Evolutionary conservation across 2,888 invertebrate genomes (phyloP), one percentile per base, ranked within the genome.

Genomic region (Nemurella pictetii): DNA sequence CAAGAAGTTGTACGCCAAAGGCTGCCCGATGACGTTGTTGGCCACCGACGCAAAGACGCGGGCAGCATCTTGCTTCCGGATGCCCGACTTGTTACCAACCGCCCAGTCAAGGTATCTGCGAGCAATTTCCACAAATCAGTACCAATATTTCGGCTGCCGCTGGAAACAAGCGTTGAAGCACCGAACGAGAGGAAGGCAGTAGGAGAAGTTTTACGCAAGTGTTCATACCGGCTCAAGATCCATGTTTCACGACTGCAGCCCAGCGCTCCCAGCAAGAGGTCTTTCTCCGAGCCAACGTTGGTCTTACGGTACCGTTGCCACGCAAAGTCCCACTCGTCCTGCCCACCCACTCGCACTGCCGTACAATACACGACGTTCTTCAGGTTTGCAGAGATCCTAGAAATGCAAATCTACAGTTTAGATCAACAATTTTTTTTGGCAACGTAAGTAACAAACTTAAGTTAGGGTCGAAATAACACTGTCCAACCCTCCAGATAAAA

Each of bases 301-400:
- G 96, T 94, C 2, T 93, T 93, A 72, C 93, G 89, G 89, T 96
- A 98, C 35, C 95, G 92, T 80, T 95, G 92, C 94, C 96, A 97
- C 0, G 95, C 95, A 89, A 98, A 98, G 86, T 96, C 93, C 98
- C 98, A 98, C 89, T 97, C 97, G 0, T 93, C 92, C 87, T 95
- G 94, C 0, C 95, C 95, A 0, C 98, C 98, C 12, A 95, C 93
- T 85, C 94, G 93, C 7, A 98, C 94, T 0, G 96, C 97, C 0
- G 95, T 94, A 89, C 98, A 98, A 90, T 97, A 98, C 0, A 98
- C 96, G 0, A 96, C 94, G 30, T 93, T 93, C 81, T 96, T 95
- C 73, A 97, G 90, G 89, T 97, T 97, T 0, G 96, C 95, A 29
- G 96, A 94, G 87, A 98, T 96, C 29, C 96, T 96, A 89, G 88